Evolutionary conservation across 2,888 invertebrate species (phyloP).

Genomic region (Punctoribates punctum): DNA sequence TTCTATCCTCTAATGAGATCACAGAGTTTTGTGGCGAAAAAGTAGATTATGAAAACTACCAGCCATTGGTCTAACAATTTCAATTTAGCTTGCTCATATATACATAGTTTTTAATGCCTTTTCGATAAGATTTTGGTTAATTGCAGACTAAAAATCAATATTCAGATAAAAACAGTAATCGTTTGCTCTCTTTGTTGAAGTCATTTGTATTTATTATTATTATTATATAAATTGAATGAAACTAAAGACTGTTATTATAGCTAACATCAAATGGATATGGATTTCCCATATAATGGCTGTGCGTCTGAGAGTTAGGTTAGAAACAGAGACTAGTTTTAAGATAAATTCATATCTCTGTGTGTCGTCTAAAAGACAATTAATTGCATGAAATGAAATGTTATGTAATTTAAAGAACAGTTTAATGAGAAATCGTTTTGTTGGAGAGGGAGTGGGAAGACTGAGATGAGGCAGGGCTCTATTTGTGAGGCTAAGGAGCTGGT

Average conservation of each 20-base stretch:
- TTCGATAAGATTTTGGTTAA: neutral
- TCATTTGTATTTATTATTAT: neutral
- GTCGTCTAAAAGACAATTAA: neutral
- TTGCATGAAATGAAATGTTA: neutral
- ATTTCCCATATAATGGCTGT: neutral
- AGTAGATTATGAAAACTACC: no score
- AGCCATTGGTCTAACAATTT: no score
- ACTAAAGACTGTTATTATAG: no score
- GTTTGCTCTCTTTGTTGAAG: neutral
- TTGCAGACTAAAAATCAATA: no score
- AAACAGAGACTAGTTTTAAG: neutral
- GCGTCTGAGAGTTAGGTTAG: neutral
- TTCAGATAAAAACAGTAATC: no score
- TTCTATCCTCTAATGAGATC: no score
- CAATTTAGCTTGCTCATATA: no score
- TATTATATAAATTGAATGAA: no score
- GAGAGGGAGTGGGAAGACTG: no score
- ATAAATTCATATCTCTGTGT: neutral
- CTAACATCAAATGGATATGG: no score
- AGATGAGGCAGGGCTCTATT: neutral
- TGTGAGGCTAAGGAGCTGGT: neutral
- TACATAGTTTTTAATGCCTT: neutral
- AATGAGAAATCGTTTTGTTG: no score
- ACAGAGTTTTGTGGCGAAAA: no score
- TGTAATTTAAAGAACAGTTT: neutral